A percentile compares a stretch with the other conserved stretches of the same genome.
Conservation (phyloP, 1,140 invertebrate species). For the Rhopalosiphum maidis region DNA sequence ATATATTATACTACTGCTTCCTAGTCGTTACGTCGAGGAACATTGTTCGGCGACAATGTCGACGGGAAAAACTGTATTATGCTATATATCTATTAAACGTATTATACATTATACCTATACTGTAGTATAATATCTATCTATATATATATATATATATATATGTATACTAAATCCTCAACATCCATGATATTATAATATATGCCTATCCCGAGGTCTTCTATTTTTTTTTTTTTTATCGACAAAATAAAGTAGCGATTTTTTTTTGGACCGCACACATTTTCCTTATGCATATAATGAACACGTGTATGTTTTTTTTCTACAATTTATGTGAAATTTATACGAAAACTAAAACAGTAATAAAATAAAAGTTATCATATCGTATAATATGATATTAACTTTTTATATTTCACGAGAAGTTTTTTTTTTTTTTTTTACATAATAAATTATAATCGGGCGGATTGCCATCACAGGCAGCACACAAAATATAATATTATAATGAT, state of each 20-base stretch:
- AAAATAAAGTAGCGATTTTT: slow-evolving; percentile 6
- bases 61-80: background rate
- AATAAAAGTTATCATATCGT: slow-evolving; percentile 11
- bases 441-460: slow-evolving; percentile 8
- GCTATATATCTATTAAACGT: no score
- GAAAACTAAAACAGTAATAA: slow-evolving; percentile 11
- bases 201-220: background rate
- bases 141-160: background rate
- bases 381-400: background rate
- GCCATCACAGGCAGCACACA: background rate
- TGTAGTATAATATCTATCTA: background rate
- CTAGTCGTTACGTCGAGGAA: background rate
- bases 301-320: background rate
- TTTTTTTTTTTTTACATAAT: background rate
- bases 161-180: background rate
- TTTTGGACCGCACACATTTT: background rate
- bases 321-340: slow-evolving; percentile 11
- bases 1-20: background rate
- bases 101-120: no score
- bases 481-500: slow-evolving; percentile 1
- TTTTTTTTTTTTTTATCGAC: background rate
- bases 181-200: background rate
- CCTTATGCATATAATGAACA: background rate
- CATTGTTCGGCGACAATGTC: background rate
- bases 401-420: background rate